Percentiles rank a stretch among this genome's conserved stretches.
Evolutionary conservation across 2,113 vertebrate genomes (phyloP).

Genomic region (Alosa alosa): DNA sequence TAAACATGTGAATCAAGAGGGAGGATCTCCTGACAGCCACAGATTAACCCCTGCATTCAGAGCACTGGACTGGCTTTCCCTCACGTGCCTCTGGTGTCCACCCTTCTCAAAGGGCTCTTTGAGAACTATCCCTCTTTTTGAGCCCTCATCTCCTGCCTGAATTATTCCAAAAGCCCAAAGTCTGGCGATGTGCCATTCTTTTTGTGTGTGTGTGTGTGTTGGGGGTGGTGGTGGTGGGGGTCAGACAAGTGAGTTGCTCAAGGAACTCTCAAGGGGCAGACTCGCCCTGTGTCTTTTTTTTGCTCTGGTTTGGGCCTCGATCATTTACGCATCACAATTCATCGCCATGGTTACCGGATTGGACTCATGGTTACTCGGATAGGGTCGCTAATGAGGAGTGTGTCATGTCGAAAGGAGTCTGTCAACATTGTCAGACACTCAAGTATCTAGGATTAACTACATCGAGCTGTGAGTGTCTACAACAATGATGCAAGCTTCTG

Average conservation of each 20-base stretch:
- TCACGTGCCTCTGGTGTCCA: constrained; percentile 48
- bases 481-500: not conserved
- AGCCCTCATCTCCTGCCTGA: not conserved
- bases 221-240: not conserved
- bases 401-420: not conserved
- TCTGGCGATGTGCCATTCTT: not conserved
- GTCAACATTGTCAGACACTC: not conserved
- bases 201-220: not conserved
- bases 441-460: not conserved
- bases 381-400: not conserved
- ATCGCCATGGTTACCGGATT: not conserved
- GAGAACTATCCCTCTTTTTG: constrained; percentile 3
- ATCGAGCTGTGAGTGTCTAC: not conserved
- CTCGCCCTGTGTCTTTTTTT: not conserved
- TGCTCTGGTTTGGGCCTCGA: not conserved
- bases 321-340: not conserved
- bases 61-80: constrained; percentile 53
- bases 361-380: not conserved
- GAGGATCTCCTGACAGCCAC: constrained; percentile 43
- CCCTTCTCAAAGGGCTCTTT: constrained; percentile 2
- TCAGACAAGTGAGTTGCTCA: not conserved
- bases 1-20: constrained; percentile 61
- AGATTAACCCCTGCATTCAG: constrained; percentile 57
- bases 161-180: not conserved
- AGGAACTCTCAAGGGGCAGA: not conserved